Base-by-base conservation (phyloP, 2,888 invertebrate genomes). In the Operophtera brumata region DNA sequence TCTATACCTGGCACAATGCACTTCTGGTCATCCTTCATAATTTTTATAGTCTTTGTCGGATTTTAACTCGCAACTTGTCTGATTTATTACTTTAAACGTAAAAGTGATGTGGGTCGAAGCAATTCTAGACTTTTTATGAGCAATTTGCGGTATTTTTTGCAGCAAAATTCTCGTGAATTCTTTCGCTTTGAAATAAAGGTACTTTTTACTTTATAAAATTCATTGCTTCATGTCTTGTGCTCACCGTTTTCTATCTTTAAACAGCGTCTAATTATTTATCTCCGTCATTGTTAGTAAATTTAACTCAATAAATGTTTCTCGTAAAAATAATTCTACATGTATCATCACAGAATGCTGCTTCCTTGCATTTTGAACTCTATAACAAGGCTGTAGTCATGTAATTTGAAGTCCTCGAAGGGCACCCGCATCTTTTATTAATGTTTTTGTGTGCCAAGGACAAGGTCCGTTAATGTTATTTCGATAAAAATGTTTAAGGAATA, bases 351-450 rank as follows among this genome's bases (percentile, higher is more conserved):
- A 58, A 30, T 12, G 35, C 9, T 14, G 45, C 9, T 54, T 59
- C 42, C 4, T 56, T 47, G 9, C n/a, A 60, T 55, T 54, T 54
- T 58, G 39, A 47, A 47, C 64, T 65, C 66, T 67, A 61, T 54
- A 6, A 3, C 36, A 14, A 47, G 25, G 36, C 1, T 37, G 47
- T 63, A 69, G 60, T 54, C 6, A 28, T 41, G 20, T 26, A 11
- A 55, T 41, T 57, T 51, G 20, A 52, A 55, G 8, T 39, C 12
- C 39, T 42, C 26, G 50, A 50, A 65, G 64, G 65, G 62, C 65
- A 69, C 74, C 75, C 72, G 77, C 70, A 73, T 77, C 60, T 59
- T 51, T 61, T 62, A 48, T 57, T 65, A 20, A 52, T 65, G 62
- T 49, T 63, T 69, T 64, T 64, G 57, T 55, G 32, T 58, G 61